Evolutionary conservation across 2,888 invertebrate species (phyloP).

Genomic region (Myopa testacea): DNA sequence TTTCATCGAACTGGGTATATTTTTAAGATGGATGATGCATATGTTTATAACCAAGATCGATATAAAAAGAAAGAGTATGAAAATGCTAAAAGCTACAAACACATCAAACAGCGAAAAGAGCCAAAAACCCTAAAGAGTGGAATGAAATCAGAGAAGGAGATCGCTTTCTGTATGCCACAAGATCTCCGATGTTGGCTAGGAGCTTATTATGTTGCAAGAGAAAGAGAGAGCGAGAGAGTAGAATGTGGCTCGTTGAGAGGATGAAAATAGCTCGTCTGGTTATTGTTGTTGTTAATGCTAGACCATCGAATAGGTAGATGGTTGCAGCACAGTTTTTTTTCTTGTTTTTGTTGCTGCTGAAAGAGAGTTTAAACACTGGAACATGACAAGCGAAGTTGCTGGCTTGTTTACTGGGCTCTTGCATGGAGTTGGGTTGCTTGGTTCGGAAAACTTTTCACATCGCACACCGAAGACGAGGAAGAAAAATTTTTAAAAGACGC

Average conservation of each 20-base stretch:
- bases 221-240: neutral
- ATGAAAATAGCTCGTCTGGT: neutral
- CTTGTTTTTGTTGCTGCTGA: neutral
- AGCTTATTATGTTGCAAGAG: neutral
- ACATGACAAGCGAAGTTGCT: neutral
- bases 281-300: neutral
- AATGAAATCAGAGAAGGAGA: neutral
- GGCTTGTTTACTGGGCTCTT: neutral
- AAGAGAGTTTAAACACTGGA: conserved; percentile 20
- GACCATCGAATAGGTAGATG: too few species aligned
- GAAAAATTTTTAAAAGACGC: conserved; percentile 69
- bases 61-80: neutral
- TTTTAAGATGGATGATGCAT: too few species aligned
- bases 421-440: conserved; percentile 19
- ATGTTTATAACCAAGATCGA: too few species aligned
- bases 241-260: neutral
- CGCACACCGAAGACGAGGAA: conserved; percentile 19
- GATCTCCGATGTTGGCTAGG: neutral
- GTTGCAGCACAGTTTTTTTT: neutral
- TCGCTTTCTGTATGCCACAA: neutral
- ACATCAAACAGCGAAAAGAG: neutral
- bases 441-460: conserved; percentile 34
- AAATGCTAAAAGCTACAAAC: neutral
- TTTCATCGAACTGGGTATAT: too few species aligned
- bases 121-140: neutral